Evolutionary conservation across 2,113 vertebrate genomes (phyloP), one percentile per base, ranked within the genome.

Genomic region (Marmota flaviventris): DNA sequence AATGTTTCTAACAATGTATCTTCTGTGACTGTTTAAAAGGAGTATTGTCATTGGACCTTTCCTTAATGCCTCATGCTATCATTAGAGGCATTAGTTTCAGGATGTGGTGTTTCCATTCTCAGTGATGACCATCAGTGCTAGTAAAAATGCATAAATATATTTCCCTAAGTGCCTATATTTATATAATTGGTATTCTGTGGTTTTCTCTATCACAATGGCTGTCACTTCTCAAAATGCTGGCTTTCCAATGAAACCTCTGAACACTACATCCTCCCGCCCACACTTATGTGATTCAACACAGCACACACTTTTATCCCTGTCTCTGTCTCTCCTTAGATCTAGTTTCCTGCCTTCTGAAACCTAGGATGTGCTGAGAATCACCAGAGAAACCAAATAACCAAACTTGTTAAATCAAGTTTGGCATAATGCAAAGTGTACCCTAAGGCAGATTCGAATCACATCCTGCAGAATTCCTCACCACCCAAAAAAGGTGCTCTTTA

Each of bases 351-450:
- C 39, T 78, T 79, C 61, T 81, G 25, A 81, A 93, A 93, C 14
- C 17, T 37, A 27, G 72, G 25, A 53, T 88, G 51, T 63, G 34
- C 34, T 82, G 25, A 94, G 83, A 18, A 61, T 37, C 75, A 29
- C 51, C 39, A 45, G 34, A 90, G 81, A 85, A 96, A 89, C 37
- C 25, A 51, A 88, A 73, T 51, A 82, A 37, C 37, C 25, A 78
- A 92, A 32, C 51, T 73, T 85, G 27, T 78, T 78, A 72, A 95
- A 77, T 77, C 70, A 27, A 72, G 5, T 81, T 89, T 93, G 69
- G 81, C 58, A 70, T 42, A 77, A 69, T 53, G 10, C 42, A 82
- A 83, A 86, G 51, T 18, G 8, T 13, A 18, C 58, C 32, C 22
- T n/a, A 48, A 88, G 32, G 14, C 27, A 67, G 37, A 1, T 75